Conservation (phyloP, 92 coral and sea anemone genomes). For the Epizoanthus stellaris region DNA sequence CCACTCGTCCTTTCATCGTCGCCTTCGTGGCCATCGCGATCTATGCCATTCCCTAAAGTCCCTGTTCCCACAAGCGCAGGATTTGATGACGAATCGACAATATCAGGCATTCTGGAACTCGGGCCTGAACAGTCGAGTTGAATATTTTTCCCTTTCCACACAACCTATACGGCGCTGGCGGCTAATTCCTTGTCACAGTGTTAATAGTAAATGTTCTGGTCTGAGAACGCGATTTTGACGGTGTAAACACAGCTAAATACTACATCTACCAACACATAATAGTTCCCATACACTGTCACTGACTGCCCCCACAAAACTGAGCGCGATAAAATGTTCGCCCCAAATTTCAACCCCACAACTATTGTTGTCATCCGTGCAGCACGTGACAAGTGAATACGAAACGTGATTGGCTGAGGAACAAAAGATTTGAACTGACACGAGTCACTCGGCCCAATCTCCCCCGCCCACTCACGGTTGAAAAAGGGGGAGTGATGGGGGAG, state of each 20-base stretch:
- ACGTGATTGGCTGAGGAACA: slow-evolving; percentile 21
- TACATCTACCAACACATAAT: background rate
- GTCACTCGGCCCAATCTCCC: slow-evolving; percentile 16
- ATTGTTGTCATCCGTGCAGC: slow-evolving; percentile 32
- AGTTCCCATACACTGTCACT: background rate
- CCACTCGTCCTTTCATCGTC: slow-evolving; percentile 84
- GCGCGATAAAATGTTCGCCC: slow-evolving; percentile 12
- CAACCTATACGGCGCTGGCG: background rate
- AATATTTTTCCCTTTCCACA: too few species aligned
- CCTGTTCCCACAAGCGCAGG: slow-evolving; percentile 29
- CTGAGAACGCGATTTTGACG: background rate
- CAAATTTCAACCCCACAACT: slow-evolving; percentile 26
- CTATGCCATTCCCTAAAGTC: slow-evolving; percentile 51
- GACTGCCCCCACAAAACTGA: slow-evolving; percentile 29
- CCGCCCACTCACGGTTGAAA: slow-evolving; percentile 24
- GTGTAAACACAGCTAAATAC: background rate
- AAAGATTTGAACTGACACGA: background rate
- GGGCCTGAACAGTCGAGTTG: background rate
- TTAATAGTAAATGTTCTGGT: background rate
- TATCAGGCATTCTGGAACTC: slow-evolving; percentile 22
- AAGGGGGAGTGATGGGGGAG: background rate
- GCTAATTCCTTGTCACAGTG: background rate
- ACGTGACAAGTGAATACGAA: slow-evolving; percentile 23
- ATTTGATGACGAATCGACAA: background rate
- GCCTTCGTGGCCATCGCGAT: slow-evolving; percentile 82